Conservation (phyloP, 1,140 invertebrate species). For the Drosophila azteca region DNA sequence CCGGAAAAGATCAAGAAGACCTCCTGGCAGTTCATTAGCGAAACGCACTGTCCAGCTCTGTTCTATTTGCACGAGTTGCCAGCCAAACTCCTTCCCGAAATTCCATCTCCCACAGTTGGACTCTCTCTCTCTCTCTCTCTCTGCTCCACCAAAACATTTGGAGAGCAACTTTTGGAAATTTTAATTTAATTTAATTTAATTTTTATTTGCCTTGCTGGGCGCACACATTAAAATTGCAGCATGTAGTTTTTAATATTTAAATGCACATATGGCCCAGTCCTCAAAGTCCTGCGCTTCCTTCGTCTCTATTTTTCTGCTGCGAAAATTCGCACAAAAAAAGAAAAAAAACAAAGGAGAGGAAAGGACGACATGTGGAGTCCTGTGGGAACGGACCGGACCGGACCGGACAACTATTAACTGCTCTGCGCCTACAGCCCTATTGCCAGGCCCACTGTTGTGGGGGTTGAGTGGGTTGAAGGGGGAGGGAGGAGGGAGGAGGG, state of each 20-base stretch:
- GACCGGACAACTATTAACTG: conserved; percentile 50
- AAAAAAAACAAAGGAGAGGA: conserved; percentile 14
- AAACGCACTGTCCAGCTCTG: conserved; percentile 38
- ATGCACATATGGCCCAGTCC: conserved; percentile 32
- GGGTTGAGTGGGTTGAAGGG: neutral
- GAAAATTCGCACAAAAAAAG: conserved; percentile 15
- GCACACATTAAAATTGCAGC: conserved; percentile 70
- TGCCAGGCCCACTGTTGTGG: conserved; percentile 8
- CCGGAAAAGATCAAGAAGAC: too few species aligned
- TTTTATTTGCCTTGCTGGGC: conserved; percentile 70
- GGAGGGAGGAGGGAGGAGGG: neutral
- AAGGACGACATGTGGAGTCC: conserved; percentile 14
- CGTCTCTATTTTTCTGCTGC: neutral
- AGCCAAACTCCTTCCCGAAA: neutral
- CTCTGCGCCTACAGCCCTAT: conserved; percentile 26
- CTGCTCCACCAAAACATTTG: conserved; percentile 33
- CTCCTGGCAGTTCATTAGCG: neutral
- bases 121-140: too few species aligned
- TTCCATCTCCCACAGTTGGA: conserved; percentile 19
- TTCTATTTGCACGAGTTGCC: conserved; percentile 36
- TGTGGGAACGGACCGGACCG: conserved; percentile 10
- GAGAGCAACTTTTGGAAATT: conserved; percentile 57
- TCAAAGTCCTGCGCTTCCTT: neutral
- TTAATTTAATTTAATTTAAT: conserved; percentile 76
- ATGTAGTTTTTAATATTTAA: conserved; percentile 68